phyloP scores from a whole-genome alignment of 2,113 vertebrate genomes.

The Varanus salvator region DNA sequence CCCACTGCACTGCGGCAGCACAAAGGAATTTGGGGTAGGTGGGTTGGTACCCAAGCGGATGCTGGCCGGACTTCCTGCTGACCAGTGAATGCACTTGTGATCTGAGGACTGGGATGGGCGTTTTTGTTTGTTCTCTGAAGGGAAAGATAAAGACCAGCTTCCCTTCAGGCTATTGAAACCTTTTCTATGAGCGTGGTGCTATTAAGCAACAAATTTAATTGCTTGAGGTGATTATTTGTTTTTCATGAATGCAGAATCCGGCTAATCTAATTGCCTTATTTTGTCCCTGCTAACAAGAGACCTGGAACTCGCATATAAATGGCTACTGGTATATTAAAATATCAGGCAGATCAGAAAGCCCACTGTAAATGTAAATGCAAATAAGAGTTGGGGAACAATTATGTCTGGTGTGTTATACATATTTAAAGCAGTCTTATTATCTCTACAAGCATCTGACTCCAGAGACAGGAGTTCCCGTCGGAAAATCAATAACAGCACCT shows the following conservation, averaged over 20 bases:
- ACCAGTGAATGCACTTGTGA: not conserved
- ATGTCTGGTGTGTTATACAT: constrained; percentile 45
- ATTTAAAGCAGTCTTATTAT: constrained; percentile 53
- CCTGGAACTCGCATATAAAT: constrained; percentile 54
- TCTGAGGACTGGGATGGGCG: not conserved
- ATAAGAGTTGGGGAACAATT: constrained; percentile 30
- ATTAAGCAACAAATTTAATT: constrained; percentile 63
- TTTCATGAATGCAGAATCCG: constrained; percentile 57
- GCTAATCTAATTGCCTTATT: constrained; percentile 61
- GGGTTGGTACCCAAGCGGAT: not conserved
- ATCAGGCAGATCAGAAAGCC: constrained; percentile 60
- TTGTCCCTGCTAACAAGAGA: constrained; percentile 41
- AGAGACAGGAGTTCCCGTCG: constrained; percentile 31
- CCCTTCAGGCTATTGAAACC: constrained; percentile 44
- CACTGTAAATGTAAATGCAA: constrained; percentile 52
- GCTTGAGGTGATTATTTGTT: constrained; percentile 66
- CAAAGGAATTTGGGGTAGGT: not conserved
- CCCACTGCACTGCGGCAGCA: not conserved
- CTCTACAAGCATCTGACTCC: constrained; percentile 11
- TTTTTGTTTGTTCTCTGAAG: not conserved
- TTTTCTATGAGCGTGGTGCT: constrained; percentile 22
- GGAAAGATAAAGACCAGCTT: not conserved
- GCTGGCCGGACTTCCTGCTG: not conserved
- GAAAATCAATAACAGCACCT: constrained; percentile 55
- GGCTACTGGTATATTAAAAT: constrained; percentile 55